phyloP scores from a whole-genome alignment of 2,888 invertebrate species.

The Meloe dianella region DNA sequence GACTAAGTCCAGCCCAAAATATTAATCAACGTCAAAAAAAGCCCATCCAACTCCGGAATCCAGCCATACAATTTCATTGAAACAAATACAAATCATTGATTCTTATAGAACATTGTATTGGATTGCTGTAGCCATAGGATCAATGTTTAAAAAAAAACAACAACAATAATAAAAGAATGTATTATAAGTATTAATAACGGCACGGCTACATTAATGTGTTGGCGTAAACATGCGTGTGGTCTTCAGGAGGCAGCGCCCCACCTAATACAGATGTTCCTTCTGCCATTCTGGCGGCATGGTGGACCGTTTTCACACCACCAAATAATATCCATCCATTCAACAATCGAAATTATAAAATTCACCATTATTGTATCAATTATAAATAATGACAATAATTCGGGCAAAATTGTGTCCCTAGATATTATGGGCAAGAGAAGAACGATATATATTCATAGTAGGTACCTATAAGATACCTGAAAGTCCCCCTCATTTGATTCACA shows the following conservation, averaged over 20 bases:
- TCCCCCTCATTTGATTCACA: conserved; percentile 35
- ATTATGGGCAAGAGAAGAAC: conserved; percentile 13
- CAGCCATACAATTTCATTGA: conserved; percentile 39
- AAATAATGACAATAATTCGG: conserved; percentile 22
- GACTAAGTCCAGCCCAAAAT: conserved; percentile 54
- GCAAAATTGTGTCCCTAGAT: conserved; percentile 32
- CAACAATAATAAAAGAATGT: neutral
- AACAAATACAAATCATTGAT: conserved; percentile 8
- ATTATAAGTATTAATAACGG: conserved; percentile 58
- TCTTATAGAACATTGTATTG: conserved; percentile 9
- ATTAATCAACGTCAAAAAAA: conserved; percentile 58
- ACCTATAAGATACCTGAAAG: conserved; percentile 22
- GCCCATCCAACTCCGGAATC: conserved; percentile 47
- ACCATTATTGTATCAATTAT: conserved; percentile 36
- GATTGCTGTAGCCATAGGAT: conserved; percentile 42
- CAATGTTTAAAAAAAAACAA: conserved; percentile 54
- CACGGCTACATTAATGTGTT: conserved; percentile 58
- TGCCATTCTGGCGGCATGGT: conserved; percentile 18
- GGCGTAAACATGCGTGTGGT: conserved; percentile 58
- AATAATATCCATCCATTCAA: conserved; percentile 26
- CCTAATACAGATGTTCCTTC: conserved; percentile 52
- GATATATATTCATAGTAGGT: no score
- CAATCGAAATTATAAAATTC: conserved; percentile 26
- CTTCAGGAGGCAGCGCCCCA: conserved; percentile 50
- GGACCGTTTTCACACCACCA: conserved; percentile 48